These are phyloP conservation scores for Xyliphius kryptos DNA, from an alignment of 2,113 vertebrate genomes.

Conservation along the genomic window DNA sequence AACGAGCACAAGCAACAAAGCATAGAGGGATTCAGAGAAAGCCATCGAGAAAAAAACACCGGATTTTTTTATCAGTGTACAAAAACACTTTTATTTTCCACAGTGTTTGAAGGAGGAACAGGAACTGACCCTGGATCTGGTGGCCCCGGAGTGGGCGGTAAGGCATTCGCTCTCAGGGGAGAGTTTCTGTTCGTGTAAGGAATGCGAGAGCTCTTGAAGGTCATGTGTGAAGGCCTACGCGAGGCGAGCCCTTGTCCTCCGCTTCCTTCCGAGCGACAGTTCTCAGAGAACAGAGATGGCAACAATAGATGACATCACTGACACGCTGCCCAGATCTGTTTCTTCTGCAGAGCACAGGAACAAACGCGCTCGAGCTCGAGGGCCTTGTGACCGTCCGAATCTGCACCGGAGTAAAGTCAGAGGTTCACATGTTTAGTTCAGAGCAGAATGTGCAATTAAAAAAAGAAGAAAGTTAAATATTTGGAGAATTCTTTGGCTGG, in stretches of 20 bases:
- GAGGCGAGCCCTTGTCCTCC: slow-evolving; percentile 46
- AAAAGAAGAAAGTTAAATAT: no score
- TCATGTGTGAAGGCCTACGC: slow-evolving; percentile 31
- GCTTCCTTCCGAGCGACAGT: slow-evolving; percentile 43
- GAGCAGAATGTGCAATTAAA: no score
- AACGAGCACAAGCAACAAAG: no score
- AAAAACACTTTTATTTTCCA: slow-evolving; percentile 10
- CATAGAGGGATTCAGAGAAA: not conserved
- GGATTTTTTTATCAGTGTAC: not conserved
- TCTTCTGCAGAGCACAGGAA: slow-evolving; percentile 59
- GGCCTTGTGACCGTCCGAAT: no score
- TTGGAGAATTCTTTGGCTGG: no score
- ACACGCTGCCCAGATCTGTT: slow-evolving; percentile 55
- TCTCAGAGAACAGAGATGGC: slow-evolving; percentile 42
- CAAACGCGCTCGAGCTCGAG: slow-evolving; percentile 41
- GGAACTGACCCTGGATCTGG: not conserved
- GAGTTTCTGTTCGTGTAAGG: slow-evolving; percentile 48
- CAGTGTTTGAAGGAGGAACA: not conserved
- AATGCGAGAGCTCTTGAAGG: slow-evolving; percentile 36
- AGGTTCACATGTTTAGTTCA: no score
- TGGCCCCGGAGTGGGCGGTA: slow-evolving; percentile 15
- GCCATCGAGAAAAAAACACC: not conserved
- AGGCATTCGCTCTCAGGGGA: slow-evolving; percentile 10
- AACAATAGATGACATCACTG: slow-evolving; percentile 60
- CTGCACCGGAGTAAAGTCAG: no score